Conservation (phyloP, 1,140 invertebrate genomes). For the Lordiphosa mommai region DNA sequence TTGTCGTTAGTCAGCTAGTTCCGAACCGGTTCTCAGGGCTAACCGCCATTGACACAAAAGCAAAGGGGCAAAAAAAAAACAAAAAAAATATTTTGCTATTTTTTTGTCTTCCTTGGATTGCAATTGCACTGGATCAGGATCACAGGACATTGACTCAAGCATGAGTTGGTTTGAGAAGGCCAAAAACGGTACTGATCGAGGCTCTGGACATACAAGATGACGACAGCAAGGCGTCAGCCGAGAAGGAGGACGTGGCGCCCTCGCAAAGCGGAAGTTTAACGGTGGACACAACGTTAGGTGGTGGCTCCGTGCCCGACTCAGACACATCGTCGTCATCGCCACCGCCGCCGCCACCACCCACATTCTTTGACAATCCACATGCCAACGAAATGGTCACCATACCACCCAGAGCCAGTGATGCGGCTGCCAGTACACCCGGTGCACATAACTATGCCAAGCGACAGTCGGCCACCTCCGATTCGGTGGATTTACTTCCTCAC, state of each 20-base stretch:
- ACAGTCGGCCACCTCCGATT: constrained; percentile 83
- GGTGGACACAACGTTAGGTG: constrained; percentile 1
- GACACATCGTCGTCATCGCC: too few species aligned
- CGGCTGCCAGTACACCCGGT: too few species aligned
- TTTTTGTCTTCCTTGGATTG: constrained; percentile 4
- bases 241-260: constrained; percentile 12
- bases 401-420: constrained; percentile 61
- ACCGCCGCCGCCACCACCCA: constrained; percentile 34
- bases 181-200: constrained; percentile 64
- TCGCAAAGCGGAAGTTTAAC: not conserved
- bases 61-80: constrained; percentile 24
- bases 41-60: constrained; percentile 25
- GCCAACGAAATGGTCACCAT: constrained; percentile 75
- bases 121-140: not conserved
- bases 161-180: constrained; percentile 73
- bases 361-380: constrained; percentile 87
- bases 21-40: too few species aligned
- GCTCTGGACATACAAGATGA: constrained; percentile 67
- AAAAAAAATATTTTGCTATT: constrained; percentile 19
- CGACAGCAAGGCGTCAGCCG: constrained; percentile 38
- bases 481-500: constrained; percentile 89
- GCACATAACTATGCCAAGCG: constrained; percentile 39
- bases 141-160: not conserved
- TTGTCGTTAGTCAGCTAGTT: too few species aligned
- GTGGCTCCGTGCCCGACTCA: too few species aligned